Conservation (phyloP, 2,888 invertebrate species). For the Venusia cambrica region DNA sequence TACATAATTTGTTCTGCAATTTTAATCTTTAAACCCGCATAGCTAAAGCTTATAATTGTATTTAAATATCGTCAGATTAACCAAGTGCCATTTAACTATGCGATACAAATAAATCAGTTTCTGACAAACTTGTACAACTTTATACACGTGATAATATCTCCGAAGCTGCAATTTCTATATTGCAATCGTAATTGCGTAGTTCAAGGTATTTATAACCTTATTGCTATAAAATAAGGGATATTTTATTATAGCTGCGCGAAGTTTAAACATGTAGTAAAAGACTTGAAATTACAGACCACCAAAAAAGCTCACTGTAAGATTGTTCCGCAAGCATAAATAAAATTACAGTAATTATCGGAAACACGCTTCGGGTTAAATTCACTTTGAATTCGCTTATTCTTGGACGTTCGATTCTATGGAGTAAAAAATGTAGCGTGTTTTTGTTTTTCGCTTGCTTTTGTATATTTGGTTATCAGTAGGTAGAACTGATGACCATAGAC, state of each 20-base stretch:
- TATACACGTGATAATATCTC: slow-evolving; percentile 49
- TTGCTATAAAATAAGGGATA: slow-evolving; percentile 31
- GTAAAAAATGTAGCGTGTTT: too few relatives aligned
- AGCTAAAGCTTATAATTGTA: slow-evolving; percentile 9
- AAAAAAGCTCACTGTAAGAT: slow-evolving; percentile 45
- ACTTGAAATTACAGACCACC: slow-evolving; percentile 53
- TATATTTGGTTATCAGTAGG: too few relatives aligned
- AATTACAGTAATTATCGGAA: slow-evolving; percentile 51
- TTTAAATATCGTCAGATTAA: slow-evolving; percentile 31
- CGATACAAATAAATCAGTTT: slow-evolving; percentile 45
- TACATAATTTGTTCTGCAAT: background rate
- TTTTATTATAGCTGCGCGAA: slow-evolving; percentile 30
- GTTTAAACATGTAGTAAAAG: slow-evolving; percentile 35
- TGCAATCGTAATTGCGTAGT: slow-evolving; percentile 19
- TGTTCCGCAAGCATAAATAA: slow-evolving; percentile 49
- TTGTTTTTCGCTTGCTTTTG: too few relatives aligned
- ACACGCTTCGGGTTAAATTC: slow-evolving; percentile 28
- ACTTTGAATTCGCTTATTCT: slow-evolving; percentile 23
- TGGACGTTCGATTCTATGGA: slow-evolving; percentile 9
- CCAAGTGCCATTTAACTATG: slow-evolving; percentile 30
- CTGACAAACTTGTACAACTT: slow-evolving; percentile 51
- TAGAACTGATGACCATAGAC: too few relatives aligned
- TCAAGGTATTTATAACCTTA: slow-evolving; percentile 38
- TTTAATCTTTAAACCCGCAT: slow-evolving; percentile 3
- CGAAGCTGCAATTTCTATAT: slow-evolving; percentile 30